Base-by-base conservation (phyloP, 2,113 vertebrate genomes). In the Casuarius casuarius region DNA sequence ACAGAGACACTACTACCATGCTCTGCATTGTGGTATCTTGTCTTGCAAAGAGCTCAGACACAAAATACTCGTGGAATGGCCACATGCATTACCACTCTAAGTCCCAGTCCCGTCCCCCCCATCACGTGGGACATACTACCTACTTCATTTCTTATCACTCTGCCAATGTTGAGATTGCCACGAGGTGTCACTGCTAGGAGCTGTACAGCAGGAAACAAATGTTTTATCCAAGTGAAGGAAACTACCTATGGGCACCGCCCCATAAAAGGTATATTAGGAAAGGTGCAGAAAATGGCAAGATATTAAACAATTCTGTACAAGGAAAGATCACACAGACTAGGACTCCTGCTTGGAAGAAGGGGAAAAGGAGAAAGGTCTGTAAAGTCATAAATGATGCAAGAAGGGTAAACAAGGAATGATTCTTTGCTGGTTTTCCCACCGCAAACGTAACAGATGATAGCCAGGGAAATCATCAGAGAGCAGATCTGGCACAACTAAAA, bases 91-190 rank as follows among this genome's bases (percentile, higher is more conserved):
- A 15, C 56, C 66, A 44, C 13, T 56, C 29, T 65, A 49, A 46
- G 51, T 12, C 12, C 33, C 22, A 15, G 33, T 52, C 38, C 38
- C 38, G 38, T 52, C 23, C 33, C 25, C 56, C 25, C 3, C 28
- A 7, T 8, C 25, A 52, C 8, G 19, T 0, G 35, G 15, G 40
- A 48, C 0, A 0, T 1, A 28, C 0, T 31, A 28, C 3, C 7
- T 71, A 75, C 40, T 54, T 35, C 8, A 10, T 21, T 33, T 49
- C 62, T 65, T 79, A 76, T 22, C n/a, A 15, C 26, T 28, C 33
- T 18, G 13, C 13, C 35, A 67, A 29, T 2, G 7, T 35, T 4
- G 1, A 92, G 63, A 85, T 5, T 42, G 48, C 62, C 82, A 35
- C 31, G 3, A 87, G 82, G 54, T 91, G 80, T 78, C 92, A 92